Conservation (phyloP, 2,113 vertebrate genomes). For the Elephantulus edwardii region DNA sequence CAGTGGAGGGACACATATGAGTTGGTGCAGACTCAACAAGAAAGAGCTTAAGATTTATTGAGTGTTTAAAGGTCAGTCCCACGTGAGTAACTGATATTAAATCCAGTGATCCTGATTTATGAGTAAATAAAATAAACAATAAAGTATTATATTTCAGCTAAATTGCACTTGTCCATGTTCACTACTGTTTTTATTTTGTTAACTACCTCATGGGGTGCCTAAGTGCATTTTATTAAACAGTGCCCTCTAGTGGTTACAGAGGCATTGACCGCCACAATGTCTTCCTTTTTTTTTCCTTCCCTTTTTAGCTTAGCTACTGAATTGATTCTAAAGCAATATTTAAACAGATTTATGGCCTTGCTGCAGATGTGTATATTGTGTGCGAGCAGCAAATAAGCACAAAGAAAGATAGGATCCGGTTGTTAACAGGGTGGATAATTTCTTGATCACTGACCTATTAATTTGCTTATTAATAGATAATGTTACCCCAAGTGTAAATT, state of each 20-base stretch:
- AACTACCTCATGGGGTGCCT: not conserved
- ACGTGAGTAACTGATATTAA: not conserved
- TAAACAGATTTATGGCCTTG: not conserved
- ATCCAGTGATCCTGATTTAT: no score
- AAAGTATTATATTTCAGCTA: not conserved
- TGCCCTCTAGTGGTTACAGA: conserved; percentile 78
- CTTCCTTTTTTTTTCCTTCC: no score
- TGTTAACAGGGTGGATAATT: not conserved
- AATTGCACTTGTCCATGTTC: not conserved
- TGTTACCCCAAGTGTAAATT: not conserved
- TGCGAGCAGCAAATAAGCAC: not conserved
- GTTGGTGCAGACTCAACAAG: no score
- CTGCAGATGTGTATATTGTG: not conserved
- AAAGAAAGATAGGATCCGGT: not conserved
- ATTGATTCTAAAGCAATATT: not conserved
- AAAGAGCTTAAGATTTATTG: not conserved
- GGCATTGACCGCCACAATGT: rapidly evolving
- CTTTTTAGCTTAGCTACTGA: not conserved
- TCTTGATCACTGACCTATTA: conserved; percentile 1
- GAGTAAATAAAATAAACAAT: not conserved
- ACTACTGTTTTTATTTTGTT: not conserved
- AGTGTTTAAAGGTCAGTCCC: no score
- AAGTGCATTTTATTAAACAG: conserved; percentile 59
- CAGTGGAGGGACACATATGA: no score
- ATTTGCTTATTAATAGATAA: conserved; percentile 38